Base-by-base conservation (phyloP, 2,888 invertebrate genomes). In the Malthinus flaveolus region DNA sequence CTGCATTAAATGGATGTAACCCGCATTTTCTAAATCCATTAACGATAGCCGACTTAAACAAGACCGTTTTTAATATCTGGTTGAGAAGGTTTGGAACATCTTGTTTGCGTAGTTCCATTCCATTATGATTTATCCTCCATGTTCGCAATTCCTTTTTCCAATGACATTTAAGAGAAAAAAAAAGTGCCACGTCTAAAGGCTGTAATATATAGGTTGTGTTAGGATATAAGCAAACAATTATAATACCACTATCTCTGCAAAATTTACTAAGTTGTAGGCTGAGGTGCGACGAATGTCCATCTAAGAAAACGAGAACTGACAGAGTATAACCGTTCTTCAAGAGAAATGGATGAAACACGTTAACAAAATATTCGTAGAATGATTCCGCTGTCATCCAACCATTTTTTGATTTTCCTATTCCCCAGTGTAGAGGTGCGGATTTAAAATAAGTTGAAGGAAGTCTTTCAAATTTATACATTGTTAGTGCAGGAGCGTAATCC, bases 251-350 rank as follows among this genome's bases (percentile, higher is more conserved):
- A 33, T 67, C 62, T 49, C 51, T 59, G 39, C 67, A 69, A 34
- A 69, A 68, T 39, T 49, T 31, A 49, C 68, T 66, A 11, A 70
- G 54, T 13, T 64, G 57, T 8, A 66, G 13, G 32, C 61, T 63
- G 42, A 70, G 35, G 52, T 71, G 68, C 32, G 69, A 71, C 37
- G 56, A 37, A 59, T 70, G 68, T 10, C 69, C 66, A 63, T 72
- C 68, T 15, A 70, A 55, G 57, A 69, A 71, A 7, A 70, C 60
- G 10, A 71, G 57, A 1, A 71, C 64, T 9, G 69, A 68, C 12
- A 65, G 32, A 57, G 48, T 45, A 59, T 65, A 61, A 13, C 63
- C 44, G 15, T 54, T 61, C 52, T 67, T 45, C 6, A 57, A 32
- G 4, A 71, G 53, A 34, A 49, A 71, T 37, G 69, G 66, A 39